Percentiles rank a stretch among this genome's conserved stretches.
Evolutionary conservation across 2,113 vertebrate species (phyloP).

Genomic region (Mugil cephalus): DNA sequence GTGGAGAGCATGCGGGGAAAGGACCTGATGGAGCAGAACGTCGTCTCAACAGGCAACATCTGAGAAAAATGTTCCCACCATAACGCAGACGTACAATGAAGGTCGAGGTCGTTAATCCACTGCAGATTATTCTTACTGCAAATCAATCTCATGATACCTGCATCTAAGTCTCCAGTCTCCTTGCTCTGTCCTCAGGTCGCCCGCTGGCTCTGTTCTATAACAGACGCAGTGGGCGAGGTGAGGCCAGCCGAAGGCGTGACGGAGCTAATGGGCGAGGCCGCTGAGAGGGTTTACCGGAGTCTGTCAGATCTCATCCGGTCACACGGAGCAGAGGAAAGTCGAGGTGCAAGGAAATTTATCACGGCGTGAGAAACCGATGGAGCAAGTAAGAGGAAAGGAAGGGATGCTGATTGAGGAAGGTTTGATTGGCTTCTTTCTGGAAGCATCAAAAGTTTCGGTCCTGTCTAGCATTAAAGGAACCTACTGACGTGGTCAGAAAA

Average conservation of each 20-base stretch:
- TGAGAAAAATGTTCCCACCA: too few relatives aligned
- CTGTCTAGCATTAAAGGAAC: not conserved
- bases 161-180: too few relatives aligned
- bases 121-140: constrained; percentile 25
- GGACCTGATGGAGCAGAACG: too few relatives aligned
- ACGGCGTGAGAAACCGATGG: constrained; percentile 9
- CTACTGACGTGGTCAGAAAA: not conserved
- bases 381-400: not conserved
- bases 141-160: too few relatives aligned
- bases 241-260: constrained; percentile 47
- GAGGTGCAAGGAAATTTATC: not conserved
- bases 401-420: not conserved
- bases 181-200: constrained; percentile 6
- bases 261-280: constrained; percentile 50
- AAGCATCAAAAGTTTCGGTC: not conserved
- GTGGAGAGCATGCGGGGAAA: too few relatives aligned
- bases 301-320: constrained; percentile 67
- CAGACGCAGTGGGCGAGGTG: constrained; percentile 26
- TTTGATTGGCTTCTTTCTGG: not conserved
- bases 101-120: constrained; percentile 7
- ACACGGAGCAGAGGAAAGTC: constrained; percentile 2
- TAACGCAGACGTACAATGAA: not conserved
- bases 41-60: too few relatives aligned
- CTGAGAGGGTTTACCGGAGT: constrained; percentile 42
- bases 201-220: constrained; percentile 22